Evolutionary conservation across 2,888 invertebrate genomes (phyloP), one percentile per base, ranked within the genome.

Genomic region (Empis livida): DNA sequence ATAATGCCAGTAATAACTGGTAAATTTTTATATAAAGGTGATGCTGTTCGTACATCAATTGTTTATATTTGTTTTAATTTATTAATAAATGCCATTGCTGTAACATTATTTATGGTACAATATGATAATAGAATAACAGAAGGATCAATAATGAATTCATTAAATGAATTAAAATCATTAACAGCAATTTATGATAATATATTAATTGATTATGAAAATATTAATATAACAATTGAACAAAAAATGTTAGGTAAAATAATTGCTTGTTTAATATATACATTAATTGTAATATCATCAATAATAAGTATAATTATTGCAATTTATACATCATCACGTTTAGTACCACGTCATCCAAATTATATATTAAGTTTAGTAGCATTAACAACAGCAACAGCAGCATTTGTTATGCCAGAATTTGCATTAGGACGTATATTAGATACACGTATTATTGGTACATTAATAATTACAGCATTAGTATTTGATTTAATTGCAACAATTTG

Each of bases 31-130:
- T 67, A 70, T 51, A 70, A 70, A 55, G 66, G 68, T 23, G 70
- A 70, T 50, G 69, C 70, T 1, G 67, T 68, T 27, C 58, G 67
- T 44, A 70, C 70, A 15, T 65, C 70, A 1, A 56, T 67, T 35
- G 63, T 69, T 10, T 70, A 69, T 44, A 56, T 70, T n/a, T 68
- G 67, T 54, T 68, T 70, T 45, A 70, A 70, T 57, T 53, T 70
- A 46, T 57, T 70, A 45, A 57, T 70, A 48, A 66, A 64, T 52
- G 65, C 65, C 35, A 61, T 70, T 30, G 61, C 67, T 17, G 66
- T 67, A n/a, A 65, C 67, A 6, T 54, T 67, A 32, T 70, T 68
- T 50, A 63, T 68, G 63, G 65, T 67, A 43, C 65, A 67, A 54
- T 68, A 63, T 32, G 65, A 67, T 54, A 65, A 64, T 49, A 45